phyloP scores from a whole-genome alignment of 2,113 vertebrate species.

The Phalacrocorax pelagicus region DNA sequence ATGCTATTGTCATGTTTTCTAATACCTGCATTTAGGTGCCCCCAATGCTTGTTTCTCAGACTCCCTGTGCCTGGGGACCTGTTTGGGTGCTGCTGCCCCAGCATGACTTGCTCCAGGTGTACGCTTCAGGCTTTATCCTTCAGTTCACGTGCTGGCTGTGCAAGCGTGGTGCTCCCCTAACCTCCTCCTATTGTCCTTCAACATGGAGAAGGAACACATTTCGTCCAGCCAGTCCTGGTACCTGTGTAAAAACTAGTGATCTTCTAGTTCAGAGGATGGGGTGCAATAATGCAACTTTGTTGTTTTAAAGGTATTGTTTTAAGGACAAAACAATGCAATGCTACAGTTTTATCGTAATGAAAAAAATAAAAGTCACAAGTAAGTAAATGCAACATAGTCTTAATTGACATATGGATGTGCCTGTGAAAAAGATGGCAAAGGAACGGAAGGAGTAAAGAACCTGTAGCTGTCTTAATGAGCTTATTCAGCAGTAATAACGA shows the following conservation, averaged over 20 bases:
- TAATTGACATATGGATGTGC: neutral
- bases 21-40: neutral
- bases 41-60: neutral
- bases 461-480: neutral
- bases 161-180: neutral
- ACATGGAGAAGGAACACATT: neutral
- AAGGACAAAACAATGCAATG: neutral
- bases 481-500: neutral
- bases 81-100: neutral
- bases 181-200: neutral
- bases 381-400: neutral
- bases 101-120: neutral
- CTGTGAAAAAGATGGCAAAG: neutral
- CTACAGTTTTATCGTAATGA: neutral
- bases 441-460: neutral
- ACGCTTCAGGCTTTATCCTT: neutral
- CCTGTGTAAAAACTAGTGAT: neutral
- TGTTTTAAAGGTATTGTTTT: neutral
- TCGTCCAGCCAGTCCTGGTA: neutral
- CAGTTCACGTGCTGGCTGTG: rapidly evolving
- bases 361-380: neutral
- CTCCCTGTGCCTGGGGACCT: neutral
- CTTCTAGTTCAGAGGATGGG: neutral
- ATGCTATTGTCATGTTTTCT: rapidly evolving
- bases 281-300: neutral